Percentiles rank a stretch among this genome's conserved stretches.
phyloP scores from a whole-genome alignment of 1,140 invertebrate genomes.

The Gryllus bimaculatus region DNA sequence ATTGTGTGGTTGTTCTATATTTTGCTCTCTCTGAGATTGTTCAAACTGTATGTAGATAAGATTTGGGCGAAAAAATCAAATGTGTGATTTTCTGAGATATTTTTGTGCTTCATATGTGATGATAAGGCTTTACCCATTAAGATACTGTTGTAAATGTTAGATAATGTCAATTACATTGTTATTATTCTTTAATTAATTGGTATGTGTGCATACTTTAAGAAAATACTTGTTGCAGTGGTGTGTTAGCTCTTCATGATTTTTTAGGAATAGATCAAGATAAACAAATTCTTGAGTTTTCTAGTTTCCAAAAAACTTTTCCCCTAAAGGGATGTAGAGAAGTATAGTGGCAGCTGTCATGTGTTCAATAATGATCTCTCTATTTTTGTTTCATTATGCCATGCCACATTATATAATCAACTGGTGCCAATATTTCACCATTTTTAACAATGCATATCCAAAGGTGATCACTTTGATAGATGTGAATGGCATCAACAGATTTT shows the following conservation, averaged over 20 bases:
- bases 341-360: background rate
- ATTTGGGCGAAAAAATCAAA: background rate
- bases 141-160: background rate
- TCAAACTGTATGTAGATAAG: background rate
- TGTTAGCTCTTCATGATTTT: background rate
- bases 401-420: background rate
- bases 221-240: background rate
- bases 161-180: background rate
- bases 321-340: background rate
- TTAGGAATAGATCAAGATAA: too few species aligned
- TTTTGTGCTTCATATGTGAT: background rate
- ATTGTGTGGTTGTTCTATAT: background rate
- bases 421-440: background rate
- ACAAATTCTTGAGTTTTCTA: too few species aligned
- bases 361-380: background rate
- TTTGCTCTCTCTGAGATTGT: constrained; percentile 1
- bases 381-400: background rate
- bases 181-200: background rate
- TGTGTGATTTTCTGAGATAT: background rate
- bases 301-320: too few species aligned
- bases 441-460: background rate
- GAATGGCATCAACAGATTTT: background rate
- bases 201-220: background rate
- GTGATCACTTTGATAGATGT: background rate
- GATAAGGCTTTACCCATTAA: background rate